Percentiles rank a stretch among this genome's conserved stretches.
Conservation (phyloP, 1,140 invertebrate species). For the Pseudachorutes palmiensis region DNA sequence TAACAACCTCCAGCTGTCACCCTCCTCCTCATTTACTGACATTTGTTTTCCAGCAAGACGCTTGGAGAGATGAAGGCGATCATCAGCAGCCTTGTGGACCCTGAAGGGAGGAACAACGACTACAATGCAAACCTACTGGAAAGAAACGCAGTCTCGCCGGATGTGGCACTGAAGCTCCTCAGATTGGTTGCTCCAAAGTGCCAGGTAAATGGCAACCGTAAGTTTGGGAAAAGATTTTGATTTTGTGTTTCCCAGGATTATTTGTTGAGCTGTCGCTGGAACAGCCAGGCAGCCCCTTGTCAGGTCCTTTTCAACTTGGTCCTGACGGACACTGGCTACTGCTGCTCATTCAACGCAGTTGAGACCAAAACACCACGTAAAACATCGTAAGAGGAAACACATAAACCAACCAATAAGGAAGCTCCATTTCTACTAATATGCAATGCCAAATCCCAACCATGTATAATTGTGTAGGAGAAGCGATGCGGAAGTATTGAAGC, state of each 20-base stretch:
- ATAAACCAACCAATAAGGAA: neutral
- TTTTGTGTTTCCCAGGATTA: slow-evolving; percentile 20
- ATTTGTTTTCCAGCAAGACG: slow-evolving; percentile 24
- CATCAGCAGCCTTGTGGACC: slow-evolving; percentile 33
- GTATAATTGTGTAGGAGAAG: slow-evolving; percentile 14
- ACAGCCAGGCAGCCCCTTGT: slow-evolving; percentile 17
- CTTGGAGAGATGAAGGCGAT: slow-evolving; percentile 34
- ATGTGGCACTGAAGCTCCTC: slow-evolving; percentile 30
- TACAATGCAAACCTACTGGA: neutral
- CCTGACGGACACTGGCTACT: slow-evolving; percentile 38
- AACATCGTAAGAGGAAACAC: slow-evolving; percentile 18
- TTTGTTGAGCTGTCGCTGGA: slow-evolving; percentile 33
- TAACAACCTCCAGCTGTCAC: slow-evolving; percentile 16
- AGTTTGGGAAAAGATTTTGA: slow-evolving; percentile 3
- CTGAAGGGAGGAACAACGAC: slow-evolving; percentile 30
- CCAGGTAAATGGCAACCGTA: slow-evolving; percentile 8
- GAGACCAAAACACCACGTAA: slow-evolving; percentile 20
- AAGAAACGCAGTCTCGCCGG: slow-evolving; percentile 13
- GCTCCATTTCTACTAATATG: neutral
- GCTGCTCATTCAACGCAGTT: slow-evolving; percentile 37
- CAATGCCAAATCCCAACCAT: neutral
- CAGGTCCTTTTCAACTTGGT: slow-evolving; percentile 22
- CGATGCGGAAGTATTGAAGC: slow-evolving; percentile 29
- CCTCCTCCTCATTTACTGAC: no score
- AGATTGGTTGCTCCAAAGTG: slow-evolving; percentile 37